phyloP scores from a whole-genome alignment of 2,113 vertebrate species.

The Pan troglodytes region NHGRI_mPanTro3-v2.1_pri NC_072410.2:66199501-66200000 shows the following conservation, averaged over 20 bases:
- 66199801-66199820: slow-evolving; percentile 29
- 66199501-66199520: not conserved
- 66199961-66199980: not conserved
- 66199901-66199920: slow-evolving; percentile 18
- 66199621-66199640: not conserved
- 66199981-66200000: not conserved
- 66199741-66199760: not conserved
- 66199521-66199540: not conserved
- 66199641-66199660: not conserved
- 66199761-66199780: not conserved
- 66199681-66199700: not conserved
- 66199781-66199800: not conserved
- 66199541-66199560: not conserved
- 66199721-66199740: not conserved
- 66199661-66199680: not conserved
- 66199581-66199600: not conserved
- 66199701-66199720: not conserved
- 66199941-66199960: not conserved
- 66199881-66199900: slow-evolving; percentile 26
- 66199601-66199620: not conserved
- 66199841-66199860: slow-evolving; percentile 31
- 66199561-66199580: not conserved
- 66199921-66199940: not conserved
- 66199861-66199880: not conserved
- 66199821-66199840: not conserved